Evolutionary conservation across 2,797 vertebrate genomes (phyloP).

Genomic region (Dryobates pubescens): DNA sequence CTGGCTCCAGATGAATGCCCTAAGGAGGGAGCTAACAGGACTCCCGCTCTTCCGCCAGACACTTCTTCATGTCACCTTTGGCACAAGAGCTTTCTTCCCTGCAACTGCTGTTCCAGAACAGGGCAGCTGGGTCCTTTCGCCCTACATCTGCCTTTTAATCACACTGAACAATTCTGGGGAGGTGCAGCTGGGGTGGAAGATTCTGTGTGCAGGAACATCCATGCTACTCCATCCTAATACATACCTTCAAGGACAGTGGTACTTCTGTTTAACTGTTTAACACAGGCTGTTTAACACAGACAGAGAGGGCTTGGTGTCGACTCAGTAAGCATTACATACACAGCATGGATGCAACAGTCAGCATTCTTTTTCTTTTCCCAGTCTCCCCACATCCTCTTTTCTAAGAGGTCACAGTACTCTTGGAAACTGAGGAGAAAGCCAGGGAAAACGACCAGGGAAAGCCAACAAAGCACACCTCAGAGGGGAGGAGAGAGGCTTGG

Average conservation of each 20-base stretch:
- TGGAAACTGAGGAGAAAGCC: neutral
- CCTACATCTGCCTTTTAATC: neutral
- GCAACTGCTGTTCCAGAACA: neutral
- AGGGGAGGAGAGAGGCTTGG: neutral
- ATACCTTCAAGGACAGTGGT: neutral
- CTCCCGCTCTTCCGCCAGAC: neutral
- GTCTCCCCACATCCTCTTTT: neutral
- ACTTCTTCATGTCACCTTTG: constrained; percentile 19
- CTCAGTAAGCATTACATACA: neutral
- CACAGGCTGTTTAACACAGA: neutral
- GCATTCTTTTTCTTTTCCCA: neutral
- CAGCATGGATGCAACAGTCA: neutral
- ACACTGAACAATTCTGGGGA: neutral
- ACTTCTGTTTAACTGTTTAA: neutral
- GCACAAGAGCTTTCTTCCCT: neutral
- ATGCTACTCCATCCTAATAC: neutral
- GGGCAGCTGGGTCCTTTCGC: neutral
- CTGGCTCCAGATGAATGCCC: constrained; percentile 35
- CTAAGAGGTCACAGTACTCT: neutral
- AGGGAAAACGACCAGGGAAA: neutral
- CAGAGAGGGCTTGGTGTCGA: neutral
- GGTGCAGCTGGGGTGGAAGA: neutral
- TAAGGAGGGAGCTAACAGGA: constrained; percentile 11
- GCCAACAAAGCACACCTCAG: neutral
- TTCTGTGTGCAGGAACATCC: neutral